Evolutionary conservation across 53 echinoderm and acorn worm genomes (phyloP), one percentile per base, ranked within the genome.

Genomic region (Temnopleurus reevesii): DNA sequence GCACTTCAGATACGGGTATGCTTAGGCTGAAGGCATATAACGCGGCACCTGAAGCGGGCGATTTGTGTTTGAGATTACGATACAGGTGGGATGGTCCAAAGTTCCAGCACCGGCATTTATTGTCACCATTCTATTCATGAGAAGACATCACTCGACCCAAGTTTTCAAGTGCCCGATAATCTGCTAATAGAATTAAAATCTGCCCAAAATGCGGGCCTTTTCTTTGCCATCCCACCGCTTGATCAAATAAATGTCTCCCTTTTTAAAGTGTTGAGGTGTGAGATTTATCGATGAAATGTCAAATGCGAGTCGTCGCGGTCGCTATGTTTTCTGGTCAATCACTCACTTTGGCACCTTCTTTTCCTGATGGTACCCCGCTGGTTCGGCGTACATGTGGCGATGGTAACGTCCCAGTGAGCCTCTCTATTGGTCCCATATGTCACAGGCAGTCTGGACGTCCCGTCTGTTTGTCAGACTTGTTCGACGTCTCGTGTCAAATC

Each of bases 241-340:
- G 71, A n/a, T 71, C 71, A 71, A 71, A 41, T 65, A 71, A 71
- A 71, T 41, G 36, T 41, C 19, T 23, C 41, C 38, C 41, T 43
- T 3, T 71, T 2, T 15, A 19, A 15, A 13, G 5, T 36, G 19
- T 41, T 5, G 21, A 51, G 80, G 80, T 80, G 80, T 18, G 80
- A 80, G 51, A 80, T 80, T 80, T 49, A 80, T 80, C 51, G 80
- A 80, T 80, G 18, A 80, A 80, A 49, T 51, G 80, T 80, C 80
- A 80, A 80, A 80, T 51, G 80, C 18, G 80, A 47, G 36, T 43
- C 80, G 80, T 80, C 80, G 30, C 80, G 4, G 26, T 17, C 31
- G 15, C 25, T 34, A 27, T 28, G 26, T 24, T 18, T 28, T 80
- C 29, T 46, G 17, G 36, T 47, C 13, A 76, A 36, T 0, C 43